Evolutionary conservation across 2,797 vertebrate genomes (phyloP).

Genomic region (Sparidentex hasta): DNA sequence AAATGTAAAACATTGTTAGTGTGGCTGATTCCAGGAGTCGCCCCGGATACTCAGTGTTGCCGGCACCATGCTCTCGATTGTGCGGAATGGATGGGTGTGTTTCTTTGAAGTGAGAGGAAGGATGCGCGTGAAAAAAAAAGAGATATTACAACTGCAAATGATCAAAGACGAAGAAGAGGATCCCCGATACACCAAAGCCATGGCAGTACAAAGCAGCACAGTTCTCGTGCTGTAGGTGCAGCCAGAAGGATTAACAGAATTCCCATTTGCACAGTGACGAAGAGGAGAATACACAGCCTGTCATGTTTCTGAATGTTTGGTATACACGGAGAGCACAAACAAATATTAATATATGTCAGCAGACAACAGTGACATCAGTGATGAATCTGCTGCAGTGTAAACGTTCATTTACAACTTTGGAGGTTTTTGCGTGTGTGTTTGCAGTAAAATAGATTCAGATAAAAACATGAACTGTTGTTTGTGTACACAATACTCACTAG

Average conservation of each 20-base stretch:
- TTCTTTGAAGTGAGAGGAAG: conserved; percentile 52
- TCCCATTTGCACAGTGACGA: conserved; percentile 28
- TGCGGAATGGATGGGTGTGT: conserved; percentile 24
- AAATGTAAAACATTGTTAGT: conserved; percentile 26
- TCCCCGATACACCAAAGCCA: conserved; percentile 57
- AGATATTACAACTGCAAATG: conserved; percentile 44
- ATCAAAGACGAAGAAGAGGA: conserved; percentile 58
- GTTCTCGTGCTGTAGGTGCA: conserved; percentile 37
- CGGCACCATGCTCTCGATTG: conserved; percentile 42
- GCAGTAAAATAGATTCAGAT: background rate
- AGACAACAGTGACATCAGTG: conserved; percentile 23
- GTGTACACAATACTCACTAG: conserved; percentile 89
- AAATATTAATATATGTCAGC: conserved; percentile 34
- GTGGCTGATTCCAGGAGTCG: conserved; percentile 14
- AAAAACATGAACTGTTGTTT: background rate
- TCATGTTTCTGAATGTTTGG: conserved; percentile 18
- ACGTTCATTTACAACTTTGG: background rate
- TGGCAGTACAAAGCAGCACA: conserved; percentile 61
- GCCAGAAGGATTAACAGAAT: conserved; percentile 47
- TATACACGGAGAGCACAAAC: conserved; percentile 35
- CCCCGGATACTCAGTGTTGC: conserved; percentile 30
- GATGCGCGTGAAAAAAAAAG: conserved; percentile 34
- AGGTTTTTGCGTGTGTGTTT: background rate
- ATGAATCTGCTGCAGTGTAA: conserved; percentile 7
- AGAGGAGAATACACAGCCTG: conserved; percentile 47